These are phyloP conservation scores for Leptopilina drosophilae DNA, from an alignment of 2,888 invertebrate species.

Conservation along the genomic window DNA sequence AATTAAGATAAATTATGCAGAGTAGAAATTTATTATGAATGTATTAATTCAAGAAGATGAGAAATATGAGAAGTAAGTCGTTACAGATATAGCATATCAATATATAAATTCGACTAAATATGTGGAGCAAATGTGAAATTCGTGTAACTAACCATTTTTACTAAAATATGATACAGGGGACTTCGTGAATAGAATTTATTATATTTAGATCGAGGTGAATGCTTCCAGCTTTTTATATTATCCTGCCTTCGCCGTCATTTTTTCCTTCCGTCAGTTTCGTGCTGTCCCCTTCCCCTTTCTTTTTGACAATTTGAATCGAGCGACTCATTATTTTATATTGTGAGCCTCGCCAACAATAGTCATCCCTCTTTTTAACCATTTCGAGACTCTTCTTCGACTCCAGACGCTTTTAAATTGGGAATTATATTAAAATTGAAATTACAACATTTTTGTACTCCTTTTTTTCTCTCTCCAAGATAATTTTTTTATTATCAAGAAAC, in stretches of 20 bases:
- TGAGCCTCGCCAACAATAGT: constrained; percentile 57
- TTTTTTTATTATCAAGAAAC: neutral
- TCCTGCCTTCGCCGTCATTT: neutral
- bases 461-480: neutral
- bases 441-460: neutral
- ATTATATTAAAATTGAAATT: constrained; percentile 10
- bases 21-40: too few species aligned
- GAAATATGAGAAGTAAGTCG: too few species aligned
- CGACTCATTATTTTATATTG: constrained; percentile 65
- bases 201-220: constrained; percentile 48
- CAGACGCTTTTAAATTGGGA: constrained; percentile 20
- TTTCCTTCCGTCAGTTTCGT: constrained; percentile 37
- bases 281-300: constrained; percentile 32
- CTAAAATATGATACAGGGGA: constrained; percentile 22
- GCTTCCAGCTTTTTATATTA: constrained; percentile 6
- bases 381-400: neutral
- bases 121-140: constrained; percentile 5
- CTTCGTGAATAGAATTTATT: constrained; percentile 53
- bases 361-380: constrained; percentile 49
- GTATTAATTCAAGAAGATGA: too few species aligned
- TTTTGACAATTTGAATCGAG: constrained; percentile 55
- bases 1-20: too few species aligned
- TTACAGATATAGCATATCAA: neutral
- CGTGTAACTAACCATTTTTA: constrained; percentile 8
- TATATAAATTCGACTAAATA: neutral